phyloP scores from a whole-genome alignment of 2,888 invertebrate species.

The Phania funesta region DNA sequence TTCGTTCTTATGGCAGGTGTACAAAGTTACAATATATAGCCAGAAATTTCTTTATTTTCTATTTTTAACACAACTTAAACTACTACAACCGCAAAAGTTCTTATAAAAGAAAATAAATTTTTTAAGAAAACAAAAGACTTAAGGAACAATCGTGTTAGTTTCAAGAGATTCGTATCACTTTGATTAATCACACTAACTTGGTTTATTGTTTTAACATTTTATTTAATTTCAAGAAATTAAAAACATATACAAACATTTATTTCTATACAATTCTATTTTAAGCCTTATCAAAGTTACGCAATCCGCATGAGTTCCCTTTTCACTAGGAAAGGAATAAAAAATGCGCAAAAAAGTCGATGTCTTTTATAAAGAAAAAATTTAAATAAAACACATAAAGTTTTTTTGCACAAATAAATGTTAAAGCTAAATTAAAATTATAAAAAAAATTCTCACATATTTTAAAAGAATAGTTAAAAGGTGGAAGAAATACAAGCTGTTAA shows the following conservation, averaged over 20 bases:
- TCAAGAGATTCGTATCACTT: conserved; percentile 8
- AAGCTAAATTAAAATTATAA: too few relatives aligned
- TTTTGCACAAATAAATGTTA: too few relatives aligned
- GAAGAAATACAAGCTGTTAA: too few relatives aligned
- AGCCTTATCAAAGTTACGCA: conserved; percentile 35
- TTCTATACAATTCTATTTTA: not conserved
- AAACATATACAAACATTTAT: not conserved
- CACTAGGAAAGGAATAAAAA: conserved; percentile 3
- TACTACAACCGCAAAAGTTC: not conserved
- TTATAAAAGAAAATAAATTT: not conserved
- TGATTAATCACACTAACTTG: conserved; percentile 29
- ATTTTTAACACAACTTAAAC: not conserved
- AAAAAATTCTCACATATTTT: too few relatives aligned
- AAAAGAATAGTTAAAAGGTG: too few relatives aligned
- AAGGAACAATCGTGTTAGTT: conserved; percentile 46
- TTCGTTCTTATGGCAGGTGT: too few relatives aligned
- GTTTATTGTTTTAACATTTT: not conserved
- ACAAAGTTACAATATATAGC: too few relatives aligned
- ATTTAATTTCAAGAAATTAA: not conserved
- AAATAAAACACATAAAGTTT: too few relatives aligned
- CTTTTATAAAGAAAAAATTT: too few relatives aligned
- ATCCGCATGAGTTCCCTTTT: conserved; percentile 27
- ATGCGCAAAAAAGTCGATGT: not conserved
- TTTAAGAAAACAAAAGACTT: conserved; percentile 43
- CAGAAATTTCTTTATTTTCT: too few relatives aligned